Base-by-base conservation (phyloP, 2,113 vertebrate species). In the Vanacampus margaritifer region DNA sequence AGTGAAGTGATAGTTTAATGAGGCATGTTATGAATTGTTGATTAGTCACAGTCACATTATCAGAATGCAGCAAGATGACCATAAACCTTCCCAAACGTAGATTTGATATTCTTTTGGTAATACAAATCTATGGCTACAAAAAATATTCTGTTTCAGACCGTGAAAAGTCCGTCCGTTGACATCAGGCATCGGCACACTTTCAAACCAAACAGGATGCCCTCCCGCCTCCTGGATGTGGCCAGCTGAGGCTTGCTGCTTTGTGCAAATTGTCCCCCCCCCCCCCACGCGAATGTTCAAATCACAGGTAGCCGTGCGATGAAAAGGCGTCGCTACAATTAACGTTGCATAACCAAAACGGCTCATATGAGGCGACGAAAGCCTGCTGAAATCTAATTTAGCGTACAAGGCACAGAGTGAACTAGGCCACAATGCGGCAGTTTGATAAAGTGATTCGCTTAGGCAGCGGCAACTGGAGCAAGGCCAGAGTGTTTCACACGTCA, bases 391-490 rank as follows among this genome's bases (percentile, higher is more conserved):
- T 51, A 48, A 74, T 81, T 81, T 71, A 72, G 39, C 37, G 46
- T 58, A 68, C 28, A 26, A 17, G 51, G 45, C 50, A 71, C 39
- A 45, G 51, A 65, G 26, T 26, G 72, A 87, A 82, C 64, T 76
- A 65, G 78, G 74, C 48, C 72, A 68, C 21, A 48, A 43, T 56
- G 37, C 16, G 13, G 57, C 57, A 68, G 58, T 61, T 45, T 68
- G 64, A 64, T 50, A 67, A 75, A 74, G 43, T 73, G 78, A 72
- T 68, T 79, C 69, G 72, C 67, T 76, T 53, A 64, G 59, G 60
- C 65, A 66, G 59, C 69, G 41, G 61, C 39, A 81, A 85, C 35
- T 76, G 36, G 71, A 80, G 78, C 65, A 78, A 64, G 71, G 32
- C 66, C 70, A 54, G 57, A 5, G 26, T 14, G 48, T 26, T 64